Base-by-base conservation (phyloP, 2,797 vertebrate species). In the Argya squamiceps region DNA sequence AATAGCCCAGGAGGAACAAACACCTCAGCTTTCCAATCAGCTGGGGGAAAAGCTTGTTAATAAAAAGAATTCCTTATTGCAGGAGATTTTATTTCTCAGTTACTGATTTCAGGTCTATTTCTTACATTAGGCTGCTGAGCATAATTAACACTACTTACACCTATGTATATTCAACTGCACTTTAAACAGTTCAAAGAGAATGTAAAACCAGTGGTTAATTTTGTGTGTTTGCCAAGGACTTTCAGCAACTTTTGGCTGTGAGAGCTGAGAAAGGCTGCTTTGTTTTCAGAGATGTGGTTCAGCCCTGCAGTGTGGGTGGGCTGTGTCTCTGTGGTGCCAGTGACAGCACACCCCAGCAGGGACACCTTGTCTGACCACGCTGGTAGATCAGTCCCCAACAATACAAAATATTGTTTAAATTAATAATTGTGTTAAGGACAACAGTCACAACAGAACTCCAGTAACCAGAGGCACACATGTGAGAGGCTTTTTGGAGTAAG, bases 391-490 rank as follows among this genome's bases (percentile, higher is more conserved):
- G 46, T 5, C 60, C 53, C 24, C 58, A 46, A 0, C 32, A 29
- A 17, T 0, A 15, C 14, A 24, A 68, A 69, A n/a, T 0, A 37
- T 37, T 37, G 12, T 37, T 37, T 37, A 37, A 37, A 37, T 37
- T 37, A 41, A 44, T 22, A 16, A 44, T 30, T 5, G 1, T 1
- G 9, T 32, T 41, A 24, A 67, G 53, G 60, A 74, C 32, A 46
- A 60, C 9, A 22, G 34, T 11, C 69, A 32, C 17, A 56, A 9
- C 9, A 22, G 18, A 36, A 49, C n/a, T 37, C 29, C 4, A 27
- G 39, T 26, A 79, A 82, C 11, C 55, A 67, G 22, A 62, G n/a
- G 78, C 34, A 74, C 3, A 2, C 13, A 32, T 0, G 0, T 0
- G 4, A 86, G 59, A 8, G 4, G 83, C 8, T 92, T 88, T 89